phyloP scores from a whole-genome alignment of 2,888 invertebrate species.

The Masnerella sp. region DNA sequence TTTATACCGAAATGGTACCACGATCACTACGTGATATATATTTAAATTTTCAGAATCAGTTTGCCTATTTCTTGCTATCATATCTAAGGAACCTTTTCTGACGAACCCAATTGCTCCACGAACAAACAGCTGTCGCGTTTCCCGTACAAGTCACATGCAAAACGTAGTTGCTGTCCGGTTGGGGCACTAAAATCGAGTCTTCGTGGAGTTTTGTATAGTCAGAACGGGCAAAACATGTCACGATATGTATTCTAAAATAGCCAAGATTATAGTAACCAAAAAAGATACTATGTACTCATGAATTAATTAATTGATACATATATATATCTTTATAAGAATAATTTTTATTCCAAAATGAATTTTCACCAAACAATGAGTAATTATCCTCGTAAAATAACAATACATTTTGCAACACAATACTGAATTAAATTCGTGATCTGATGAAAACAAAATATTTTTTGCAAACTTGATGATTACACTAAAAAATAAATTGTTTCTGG shows the following conservation, averaged over 20 bases:
- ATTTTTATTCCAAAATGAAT: too few relatives aligned
- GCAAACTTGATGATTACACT: slow-evolving; percentile 15
- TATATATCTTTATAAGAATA: too few relatives aligned
- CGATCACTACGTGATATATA: too few relatives aligned
- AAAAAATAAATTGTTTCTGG: slow-evolving; percentile 39
- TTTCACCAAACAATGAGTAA: too few relatives aligned
- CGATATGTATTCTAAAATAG: slow-evolving; percentile 22
- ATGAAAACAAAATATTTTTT: not conserved
- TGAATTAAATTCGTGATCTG: too few relatives aligned
- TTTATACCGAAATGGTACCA: too few relatives aligned
- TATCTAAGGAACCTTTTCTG: slow-evolving; percentile 40
- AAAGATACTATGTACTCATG: too few relatives aligned
- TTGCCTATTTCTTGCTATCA: slow-evolving; percentile 35
- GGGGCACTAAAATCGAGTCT: slow-evolving; percentile 27
- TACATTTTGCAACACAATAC: too few relatives aligned
- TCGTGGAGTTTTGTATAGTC: slow-evolving; percentile 21
- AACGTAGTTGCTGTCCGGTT: slow-evolving; percentile 26
- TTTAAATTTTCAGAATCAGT: slow-evolving; percentile 42
- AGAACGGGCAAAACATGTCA: slow-evolving; percentile 13
- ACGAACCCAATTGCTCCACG: slow-evolving; percentile 45
- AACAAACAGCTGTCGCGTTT: slow-evolving; percentile 50
- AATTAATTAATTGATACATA: too few relatives aligned
- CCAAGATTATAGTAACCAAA: not conserved
- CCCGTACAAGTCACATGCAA: slow-evolving; percentile 43
- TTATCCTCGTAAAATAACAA: too few relatives aligned